Evolutionary conservation across 2,113 vertebrate genomes (phyloP).

Genomic region (Fregata magnificens): DNA sequence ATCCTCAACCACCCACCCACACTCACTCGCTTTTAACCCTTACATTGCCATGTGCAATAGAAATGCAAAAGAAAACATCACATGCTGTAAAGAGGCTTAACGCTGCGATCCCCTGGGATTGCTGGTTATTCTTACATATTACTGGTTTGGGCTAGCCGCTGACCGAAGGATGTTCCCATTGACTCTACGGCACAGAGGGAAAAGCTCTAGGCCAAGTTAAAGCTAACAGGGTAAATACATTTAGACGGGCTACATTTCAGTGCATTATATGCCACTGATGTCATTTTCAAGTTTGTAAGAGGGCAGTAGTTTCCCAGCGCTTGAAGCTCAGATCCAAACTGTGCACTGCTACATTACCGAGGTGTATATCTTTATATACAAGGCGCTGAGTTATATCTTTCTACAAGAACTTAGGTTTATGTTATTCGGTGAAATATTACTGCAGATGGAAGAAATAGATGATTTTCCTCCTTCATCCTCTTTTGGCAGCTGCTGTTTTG

Average conservation of each 20-base stretch:
- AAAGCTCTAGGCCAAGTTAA: background rate
- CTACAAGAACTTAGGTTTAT: background rate
- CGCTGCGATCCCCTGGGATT: background rate
- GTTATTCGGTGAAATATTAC: slow-evolving; percentile 4
- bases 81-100: background rate
- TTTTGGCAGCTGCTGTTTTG: slow-evolving; percentile 78
- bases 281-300: background rate
- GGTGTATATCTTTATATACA: background rate
- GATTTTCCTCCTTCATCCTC: slow-evolving; percentile 64
- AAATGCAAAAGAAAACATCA: background rate
- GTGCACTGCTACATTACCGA: background rate
- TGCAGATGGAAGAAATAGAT: slow-evolving; percentile 29
- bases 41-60: background rate
- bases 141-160: accelerated
- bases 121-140: background rate
- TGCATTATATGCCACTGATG: background rate
- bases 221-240: background rate
- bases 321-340: background rate
- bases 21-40: background rate
- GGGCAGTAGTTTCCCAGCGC: background rate
- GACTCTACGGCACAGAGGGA: background rate
- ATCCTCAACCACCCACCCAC: background rate
- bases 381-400: background rate
- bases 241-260: background rate
- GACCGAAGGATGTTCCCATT: background rate